Conservation (phyloP, 1,140 invertebrate genomes). For the Trialeurodes vaporariorum region DNA sequence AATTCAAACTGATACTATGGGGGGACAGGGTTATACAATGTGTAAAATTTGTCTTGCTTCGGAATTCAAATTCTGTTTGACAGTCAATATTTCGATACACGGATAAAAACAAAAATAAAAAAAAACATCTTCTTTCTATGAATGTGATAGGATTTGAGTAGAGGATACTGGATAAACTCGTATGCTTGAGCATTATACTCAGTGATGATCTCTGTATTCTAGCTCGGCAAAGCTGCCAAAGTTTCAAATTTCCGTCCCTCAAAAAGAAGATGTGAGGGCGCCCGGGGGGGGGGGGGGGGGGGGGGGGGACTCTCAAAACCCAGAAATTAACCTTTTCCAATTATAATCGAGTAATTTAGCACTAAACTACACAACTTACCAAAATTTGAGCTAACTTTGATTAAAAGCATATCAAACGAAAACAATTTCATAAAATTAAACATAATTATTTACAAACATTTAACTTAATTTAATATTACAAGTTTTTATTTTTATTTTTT, state of each 20-base stretch:
- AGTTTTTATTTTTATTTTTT: too few species aligned
- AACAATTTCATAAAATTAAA: neutral
- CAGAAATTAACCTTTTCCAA: neutral
- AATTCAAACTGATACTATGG: too few species aligned
- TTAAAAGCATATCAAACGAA: constrained; percentile 1
- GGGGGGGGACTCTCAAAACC: neutral
- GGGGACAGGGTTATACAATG: too few species aligned
- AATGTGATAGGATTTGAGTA: neutral
- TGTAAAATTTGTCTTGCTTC: too few species aligned
- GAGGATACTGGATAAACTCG: neutral
- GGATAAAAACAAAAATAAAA: too few species aligned
- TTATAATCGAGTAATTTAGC: neutral
- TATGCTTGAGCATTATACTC: neutral
- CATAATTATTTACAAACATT: neutral
- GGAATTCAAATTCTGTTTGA: too few species aligned
- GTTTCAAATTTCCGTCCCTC: too few species aligned
- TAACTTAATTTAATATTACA: neutral
- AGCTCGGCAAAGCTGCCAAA: neutral
- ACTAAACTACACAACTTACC: neutral
- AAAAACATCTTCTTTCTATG: too few species aligned
- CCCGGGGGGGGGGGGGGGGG: too few species aligned
- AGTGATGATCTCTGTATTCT: neutral
- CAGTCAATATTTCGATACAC: too few species aligned
- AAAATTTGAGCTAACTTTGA: constrained; percentile 1
- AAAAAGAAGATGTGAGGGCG: too few species aligned